A percentile compares a stretch with the other conserved stretches of the same genome.
These are phyloP conservation scores for Drosophila bocki DNA, from an alignment of 1,140 invertebrate species.

Conservation along the genomic window DNA sequence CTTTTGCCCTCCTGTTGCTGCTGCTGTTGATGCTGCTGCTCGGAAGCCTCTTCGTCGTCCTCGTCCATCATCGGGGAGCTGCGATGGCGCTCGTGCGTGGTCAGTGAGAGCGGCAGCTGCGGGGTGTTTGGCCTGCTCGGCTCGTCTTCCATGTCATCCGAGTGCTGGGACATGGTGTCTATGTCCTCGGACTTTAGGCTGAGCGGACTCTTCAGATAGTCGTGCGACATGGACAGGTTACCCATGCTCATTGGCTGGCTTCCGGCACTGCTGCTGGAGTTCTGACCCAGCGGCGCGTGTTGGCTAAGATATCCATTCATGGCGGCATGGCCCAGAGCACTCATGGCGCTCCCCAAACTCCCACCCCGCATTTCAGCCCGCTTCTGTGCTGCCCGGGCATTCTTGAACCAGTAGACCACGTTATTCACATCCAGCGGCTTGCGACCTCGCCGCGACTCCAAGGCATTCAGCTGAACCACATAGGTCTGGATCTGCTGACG, in stretches of 20 bases:
- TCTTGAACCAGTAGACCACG: constrained; percentile 99
- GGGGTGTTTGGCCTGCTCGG: constrained; percentile 73
- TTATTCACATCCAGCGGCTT: constrained; percentile 98
- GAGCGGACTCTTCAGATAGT: constrained; percentile 83
- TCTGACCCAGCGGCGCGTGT: constrained; percentile 77
- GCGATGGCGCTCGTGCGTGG: constrained; percentile 82
- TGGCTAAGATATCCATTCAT: constrained; percentile 81
- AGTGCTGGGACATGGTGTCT: constrained; percentile 85
- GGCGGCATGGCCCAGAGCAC: constrained; percentile 71
- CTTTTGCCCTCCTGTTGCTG: constrained; percentile 41
- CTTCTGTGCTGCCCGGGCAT: constrained; percentile 97
- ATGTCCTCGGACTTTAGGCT: constrained; percentile 85
- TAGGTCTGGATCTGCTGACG: constrained; percentile 97
- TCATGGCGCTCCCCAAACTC: constrained; percentile 69
- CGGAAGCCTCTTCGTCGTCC: constrained; percentile 52
- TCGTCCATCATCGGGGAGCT: constrained; percentile 67
- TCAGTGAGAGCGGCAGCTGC: constrained; percentile 79
- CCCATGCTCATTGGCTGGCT: constrained; percentile 78
- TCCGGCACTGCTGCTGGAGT: constrained; percentile 75
- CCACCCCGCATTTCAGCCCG: constrained; percentile 90
- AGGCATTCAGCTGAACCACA: constrained; percentile 95
- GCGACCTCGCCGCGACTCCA: constrained; percentile 95
- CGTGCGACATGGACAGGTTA: constrained; percentile 79
- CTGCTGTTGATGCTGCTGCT: constrained; percentile 20
- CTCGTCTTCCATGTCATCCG: constrained; percentile 84